These are phyloP conservation scores for Riptortus pedestris DNA, from an alignment of 1,140 invertebrate genomes.

Conservation along the genomic window DNA sequence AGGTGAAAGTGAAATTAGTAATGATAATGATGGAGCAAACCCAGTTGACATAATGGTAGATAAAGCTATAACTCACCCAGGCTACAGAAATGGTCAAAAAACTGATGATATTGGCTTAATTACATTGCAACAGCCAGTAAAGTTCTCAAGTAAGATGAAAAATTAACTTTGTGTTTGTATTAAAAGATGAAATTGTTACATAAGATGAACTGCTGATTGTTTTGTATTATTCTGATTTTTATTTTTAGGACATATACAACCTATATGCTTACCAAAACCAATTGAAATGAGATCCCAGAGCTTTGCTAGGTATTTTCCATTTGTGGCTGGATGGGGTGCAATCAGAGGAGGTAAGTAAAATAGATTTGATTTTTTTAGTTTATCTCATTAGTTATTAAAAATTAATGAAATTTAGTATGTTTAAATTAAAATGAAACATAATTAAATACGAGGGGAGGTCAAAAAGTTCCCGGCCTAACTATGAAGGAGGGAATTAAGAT, in stretches of 20 bases:
- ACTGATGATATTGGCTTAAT: conserved; percentile 44
- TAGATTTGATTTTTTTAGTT: neutral
- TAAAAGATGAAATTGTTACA: neutral
- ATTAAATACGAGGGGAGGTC: no score
- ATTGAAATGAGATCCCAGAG: conserved; percentile 39
- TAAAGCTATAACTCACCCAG: conserved; percentile 36
- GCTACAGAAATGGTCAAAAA: conserved; percentile 38
- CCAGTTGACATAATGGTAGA: conserved; percentile 37
- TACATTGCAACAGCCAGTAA: conserved; percentile 36
- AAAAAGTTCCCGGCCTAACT: no score
- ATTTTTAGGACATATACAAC: conserved; percentile 51
- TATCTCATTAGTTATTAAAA: neutral
- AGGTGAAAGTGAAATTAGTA: conserved; percentile 38
- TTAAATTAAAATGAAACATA: no score
- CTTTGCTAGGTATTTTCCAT: conserved; percentile 45
- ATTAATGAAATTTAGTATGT: neutral
- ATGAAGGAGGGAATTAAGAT: no score
- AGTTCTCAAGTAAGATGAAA: conserved; percentile 35
- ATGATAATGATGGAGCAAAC: conserved; percentile 34
- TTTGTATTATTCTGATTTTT: neutral
- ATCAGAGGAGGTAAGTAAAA: conserved; percentile 42
- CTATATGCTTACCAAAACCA: conserved; percentile 62
- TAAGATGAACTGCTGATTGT: neutral
- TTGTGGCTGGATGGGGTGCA: conserved; percentile 68
- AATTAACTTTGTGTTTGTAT: neutral